These are phyloP conservation scores for Ophiothrix spiculata DNA, from an alignment of 35 echinoderm and acorn worm species.

Conservation along the genomic window DNA sequence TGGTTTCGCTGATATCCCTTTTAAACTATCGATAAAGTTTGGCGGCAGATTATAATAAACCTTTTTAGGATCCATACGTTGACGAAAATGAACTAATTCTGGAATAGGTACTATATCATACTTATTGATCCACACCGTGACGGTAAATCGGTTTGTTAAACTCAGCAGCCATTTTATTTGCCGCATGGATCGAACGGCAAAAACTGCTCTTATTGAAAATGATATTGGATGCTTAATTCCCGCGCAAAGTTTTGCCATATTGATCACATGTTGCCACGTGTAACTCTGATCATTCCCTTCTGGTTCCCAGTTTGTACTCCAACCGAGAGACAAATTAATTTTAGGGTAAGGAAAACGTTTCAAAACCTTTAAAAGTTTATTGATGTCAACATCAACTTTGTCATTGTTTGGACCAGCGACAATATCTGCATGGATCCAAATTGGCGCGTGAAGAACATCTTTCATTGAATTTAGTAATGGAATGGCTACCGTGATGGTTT, in stretches of 20 bases:
- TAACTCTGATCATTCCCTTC: constrained; percentile 55
- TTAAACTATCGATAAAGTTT: constrained; percentile 59
- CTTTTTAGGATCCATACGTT: constrained; percentile 71
- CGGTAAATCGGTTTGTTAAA: constrained; percentile 63
- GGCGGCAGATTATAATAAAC: constrained; percentile 74
- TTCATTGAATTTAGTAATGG: constrained; percentile 38
- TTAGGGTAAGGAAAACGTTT: constrained; percentile 3
- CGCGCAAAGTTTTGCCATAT: constrained; percentile 76
- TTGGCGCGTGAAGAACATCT: constrained; percentile 61
- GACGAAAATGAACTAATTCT: constrained; percentile 61
- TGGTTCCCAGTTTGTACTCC: constrained; percentile 60
- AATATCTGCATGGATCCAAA: constrained; percentile 74
- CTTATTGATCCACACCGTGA: constrained; percentile 66
- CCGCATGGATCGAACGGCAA: constrained; percentile 54
- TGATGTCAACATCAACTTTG: constrained; percentile 14
- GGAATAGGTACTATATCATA: constrained; percentile 68
- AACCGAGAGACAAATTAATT: constrained; percentile 63
- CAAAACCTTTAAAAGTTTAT: constrained; percentile 16
- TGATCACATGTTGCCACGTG: constrained; percentile 72
- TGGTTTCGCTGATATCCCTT: constrained; percentile 30
- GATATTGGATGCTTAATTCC: constrained; percentile 39
- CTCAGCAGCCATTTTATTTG: constrained; percentile 87
- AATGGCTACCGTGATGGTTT: constrained; percentile 37
- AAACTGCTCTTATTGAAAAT: constrained; percentile 75
- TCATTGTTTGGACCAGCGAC: constrained; percentile 73